Percentiles rank a stretch among this genome's conserved stretches.
Conservation (phyloP, 2,113 vertebrate genomes). For the Thymallus thymallus region DNA sequence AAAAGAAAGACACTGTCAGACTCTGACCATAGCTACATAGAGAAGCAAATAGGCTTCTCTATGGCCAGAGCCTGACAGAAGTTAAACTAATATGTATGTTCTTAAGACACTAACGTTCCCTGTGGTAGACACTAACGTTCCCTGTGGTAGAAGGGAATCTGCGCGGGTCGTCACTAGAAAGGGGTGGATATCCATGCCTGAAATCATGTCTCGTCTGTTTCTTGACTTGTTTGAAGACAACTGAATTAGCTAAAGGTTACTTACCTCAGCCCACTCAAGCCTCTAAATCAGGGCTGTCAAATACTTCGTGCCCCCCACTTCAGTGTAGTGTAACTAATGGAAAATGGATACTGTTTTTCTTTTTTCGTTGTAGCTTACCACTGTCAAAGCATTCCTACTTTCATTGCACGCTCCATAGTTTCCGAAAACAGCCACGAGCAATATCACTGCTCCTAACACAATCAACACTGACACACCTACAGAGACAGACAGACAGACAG, state of each 20-base stretch:
- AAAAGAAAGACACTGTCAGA: too few species aligned
- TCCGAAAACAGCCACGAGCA: constrained; percentile 59
- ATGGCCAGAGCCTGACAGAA: too few species aligned
- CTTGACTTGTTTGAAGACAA: neutral
- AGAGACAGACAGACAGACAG: too few species aligned
- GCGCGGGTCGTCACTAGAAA: neutral
- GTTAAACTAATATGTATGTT: neutral
- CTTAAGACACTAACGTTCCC: neutral
- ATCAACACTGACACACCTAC: constrained; percentile 64
- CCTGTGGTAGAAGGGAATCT: neutral
- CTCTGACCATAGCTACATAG: too few species aligned
- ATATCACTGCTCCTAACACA: constrained; percentile 43
- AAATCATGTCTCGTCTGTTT: neutral
- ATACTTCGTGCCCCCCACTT: neutral
- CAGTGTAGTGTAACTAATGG: neutral
- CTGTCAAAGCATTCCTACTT: constrained; percentile 51
- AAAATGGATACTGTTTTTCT: neutral
- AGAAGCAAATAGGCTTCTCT: too few species aligned
- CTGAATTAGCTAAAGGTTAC: neutral
- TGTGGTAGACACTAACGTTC: neutral
- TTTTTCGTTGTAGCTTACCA: constrained; percentile 46
- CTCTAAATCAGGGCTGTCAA: neutral
- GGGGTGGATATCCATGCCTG: neutral
- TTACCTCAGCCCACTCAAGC: neutral
- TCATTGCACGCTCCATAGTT: constrained; percentile 60